Conservation (phyloP, 2,797 vertebrate species). For the Rhynchonycteris naso region DNA sequence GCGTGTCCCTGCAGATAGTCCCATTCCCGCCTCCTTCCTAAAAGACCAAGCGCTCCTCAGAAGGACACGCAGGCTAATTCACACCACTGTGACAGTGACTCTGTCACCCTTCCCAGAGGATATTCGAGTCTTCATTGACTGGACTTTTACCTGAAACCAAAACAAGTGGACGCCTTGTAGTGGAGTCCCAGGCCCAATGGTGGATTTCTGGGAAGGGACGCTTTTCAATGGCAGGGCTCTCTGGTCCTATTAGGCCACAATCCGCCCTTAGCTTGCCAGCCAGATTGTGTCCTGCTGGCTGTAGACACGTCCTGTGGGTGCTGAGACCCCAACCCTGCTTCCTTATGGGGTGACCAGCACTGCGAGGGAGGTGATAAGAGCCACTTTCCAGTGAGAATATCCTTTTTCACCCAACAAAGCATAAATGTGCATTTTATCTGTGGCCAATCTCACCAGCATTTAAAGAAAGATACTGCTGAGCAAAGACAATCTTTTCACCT, state of each 20-base stretch:
- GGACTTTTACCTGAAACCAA: neutral
- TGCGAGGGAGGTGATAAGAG: neutral
- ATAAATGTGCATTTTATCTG: neutral
- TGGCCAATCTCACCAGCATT: neutral
- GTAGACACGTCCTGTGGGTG: neutral
- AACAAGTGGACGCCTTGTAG: neutral
- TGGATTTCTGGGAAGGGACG: neutral
- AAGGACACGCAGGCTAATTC: neutral
- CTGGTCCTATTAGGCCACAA: neutral
- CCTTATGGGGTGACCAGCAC: neutral
- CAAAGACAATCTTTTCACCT: neutral
- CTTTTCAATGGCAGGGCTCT: neutral
- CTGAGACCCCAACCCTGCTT: neutral
- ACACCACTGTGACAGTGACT: neutral
- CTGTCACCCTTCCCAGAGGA: neutral
- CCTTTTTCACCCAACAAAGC: neutral
- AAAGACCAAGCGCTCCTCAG: neutral
- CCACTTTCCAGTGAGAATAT: neutral
- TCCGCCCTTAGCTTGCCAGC: neutral
- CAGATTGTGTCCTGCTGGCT: neutral
- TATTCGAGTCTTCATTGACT: neutral
- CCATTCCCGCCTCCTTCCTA: neutral
- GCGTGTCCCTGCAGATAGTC: too few relatives aligned
- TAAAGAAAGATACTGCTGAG: neutral
- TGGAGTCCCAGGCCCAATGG: constrained; percentile 1